Evolutionary conservation across 2,888 invertebrate genomes (phyloP).

Genomic region (Lathronympha strigana): DNA sequence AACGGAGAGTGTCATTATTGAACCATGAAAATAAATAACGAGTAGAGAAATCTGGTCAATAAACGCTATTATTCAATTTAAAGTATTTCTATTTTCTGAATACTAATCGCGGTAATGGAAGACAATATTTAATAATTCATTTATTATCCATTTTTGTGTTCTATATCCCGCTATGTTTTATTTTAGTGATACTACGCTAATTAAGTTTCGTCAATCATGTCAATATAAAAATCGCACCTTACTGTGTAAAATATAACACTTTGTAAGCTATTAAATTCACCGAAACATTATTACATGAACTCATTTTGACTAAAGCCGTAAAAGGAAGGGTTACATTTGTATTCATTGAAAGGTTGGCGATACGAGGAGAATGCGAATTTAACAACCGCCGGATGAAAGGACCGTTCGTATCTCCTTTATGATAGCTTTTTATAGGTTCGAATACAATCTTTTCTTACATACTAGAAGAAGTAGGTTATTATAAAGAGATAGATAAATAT

Average conservation of each 20-base stretch:
- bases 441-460: background rate
- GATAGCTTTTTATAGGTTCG: constrained; percentile 14
- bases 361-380: constrained; percentile 39
- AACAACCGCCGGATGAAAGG: constrained; percentile 28
- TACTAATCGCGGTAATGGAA: too few species aligned
- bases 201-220: too few species aligned
- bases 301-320: constrained; percentile 24
- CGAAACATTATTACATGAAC: constrained; percentile 6
- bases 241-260: background rate
- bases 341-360: constrained; percentile 40
- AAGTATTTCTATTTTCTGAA: too few species aligned
- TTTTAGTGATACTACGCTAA: too few species aligned
- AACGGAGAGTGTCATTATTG: too few species aligned
- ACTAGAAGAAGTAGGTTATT: constrained; percentile 11
- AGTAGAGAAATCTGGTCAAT: too few species aligned
- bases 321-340: constrained; percentile 35
- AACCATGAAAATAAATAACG: too few species aligned
- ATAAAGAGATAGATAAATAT: too few species aligned
- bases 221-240: background rate
- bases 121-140: too few species aligned
- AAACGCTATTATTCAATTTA: too few species aligned
- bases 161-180: too few species aligned
- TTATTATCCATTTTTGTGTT: too few species aligned
- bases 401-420: constrained; percentile 25
- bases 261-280: background rate